phyloP scores from a whole-genome alignment of 2,888 invertebrate genomes.

The Cerceris ruficornis region DNA sequence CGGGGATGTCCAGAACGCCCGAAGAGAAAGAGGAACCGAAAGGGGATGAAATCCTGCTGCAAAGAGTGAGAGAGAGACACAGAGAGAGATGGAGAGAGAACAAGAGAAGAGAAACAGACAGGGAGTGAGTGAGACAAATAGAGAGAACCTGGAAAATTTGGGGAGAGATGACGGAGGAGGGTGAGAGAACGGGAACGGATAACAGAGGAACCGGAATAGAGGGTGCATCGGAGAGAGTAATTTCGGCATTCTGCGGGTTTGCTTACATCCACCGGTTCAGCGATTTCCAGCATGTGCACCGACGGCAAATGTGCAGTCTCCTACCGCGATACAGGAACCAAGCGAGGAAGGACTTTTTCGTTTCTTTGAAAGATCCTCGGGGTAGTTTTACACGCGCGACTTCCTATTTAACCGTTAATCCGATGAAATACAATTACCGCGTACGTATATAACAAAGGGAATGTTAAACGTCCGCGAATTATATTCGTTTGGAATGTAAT shows the following conservation, averaged over 20 bases:
- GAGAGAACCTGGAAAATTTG: constrained; percentile 46
- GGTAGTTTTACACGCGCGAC: too few relatives aligned
- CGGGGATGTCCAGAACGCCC: constrained; percentile 63
- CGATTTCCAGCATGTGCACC: constrained; percentile 67
- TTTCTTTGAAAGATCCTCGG: not conserved
- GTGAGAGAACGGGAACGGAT: constrained; percentile 68
- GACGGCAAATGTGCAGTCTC: constrained; percentile 52
- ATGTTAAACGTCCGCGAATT: too few relatives aligned
- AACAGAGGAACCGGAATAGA: constrained; percentile 72
- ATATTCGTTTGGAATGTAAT: too few relatives aligned
- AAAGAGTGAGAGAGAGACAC: constrained; percentile 5
- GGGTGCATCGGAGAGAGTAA: constrained; percentile 79
- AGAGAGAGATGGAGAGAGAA: constrained; percentile 9
- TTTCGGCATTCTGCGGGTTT: constrained; percentile 80
- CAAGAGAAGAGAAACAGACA: constrained; percentile 32
- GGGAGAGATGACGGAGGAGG: constrained; percentile 57
- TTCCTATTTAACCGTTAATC: too few relatives aligned
- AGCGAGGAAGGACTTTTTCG: constrained; percentile 22
- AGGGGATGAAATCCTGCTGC: constrained; percentile 13
- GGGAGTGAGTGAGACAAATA: constrained; percentile 6
- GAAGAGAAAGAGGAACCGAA: constrained; percentile 32
- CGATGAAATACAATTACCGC: too few relatives aligned
- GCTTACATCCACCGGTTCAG: constrained; percentile 77
- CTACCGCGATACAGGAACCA: constrained; percentile 29
- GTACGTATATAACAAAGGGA: too few relatives aligned